Evolutionary conservation across 2,888 invertebrate species (phyloP), one percentile per base, ranked within the genome.

Genomic region (Agrenia bidenticulata): DNA sequence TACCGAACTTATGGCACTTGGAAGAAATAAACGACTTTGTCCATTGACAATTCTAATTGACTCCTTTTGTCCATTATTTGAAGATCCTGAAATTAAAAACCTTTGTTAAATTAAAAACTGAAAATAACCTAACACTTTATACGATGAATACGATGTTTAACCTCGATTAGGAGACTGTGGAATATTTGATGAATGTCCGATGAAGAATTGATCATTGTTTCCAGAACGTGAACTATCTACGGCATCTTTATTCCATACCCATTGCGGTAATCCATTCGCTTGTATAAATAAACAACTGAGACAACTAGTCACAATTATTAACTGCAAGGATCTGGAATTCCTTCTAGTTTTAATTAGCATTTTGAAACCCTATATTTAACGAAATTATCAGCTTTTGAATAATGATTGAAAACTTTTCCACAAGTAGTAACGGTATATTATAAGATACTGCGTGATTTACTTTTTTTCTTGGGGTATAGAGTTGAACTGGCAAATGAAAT

Each of bases 241-340:
- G 32, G 59, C 60, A 60, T 66, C 68, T 58, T 69, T 68, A 51
- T 68, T 72, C 76, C 76, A 76, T 41, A 76, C 74, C 76, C 76
- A 76, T 26, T 74, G 67, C 1, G 73, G 63, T 19, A 70, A 54
- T 7, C 60, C 71, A 51, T 51, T 53, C 1, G 67, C 67, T 5
- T n/a, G 5, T 45, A 45, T 17, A 5, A 45, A 15, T 11, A 45
- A 15, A 11, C 9, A 15, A 11, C 4, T 11, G 5, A 45, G 15
- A 4, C 9, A 45, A 19, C 45, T 45, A 19, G n/a, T 17, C 32
- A 32, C 4, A 32, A 32, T 32, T 32, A 32, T 32, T 32, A 9
- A 15, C 5, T 9, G 4, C 15, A 45, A 45, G 15, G 19, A 15
- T 45, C 15, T 45, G n/a, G 4, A 45, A 15, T 9, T 15, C 45